Conservation (phyloP, 1,140 invertebrate genomes). For the Aporrectodea caliginosa region DNA sequence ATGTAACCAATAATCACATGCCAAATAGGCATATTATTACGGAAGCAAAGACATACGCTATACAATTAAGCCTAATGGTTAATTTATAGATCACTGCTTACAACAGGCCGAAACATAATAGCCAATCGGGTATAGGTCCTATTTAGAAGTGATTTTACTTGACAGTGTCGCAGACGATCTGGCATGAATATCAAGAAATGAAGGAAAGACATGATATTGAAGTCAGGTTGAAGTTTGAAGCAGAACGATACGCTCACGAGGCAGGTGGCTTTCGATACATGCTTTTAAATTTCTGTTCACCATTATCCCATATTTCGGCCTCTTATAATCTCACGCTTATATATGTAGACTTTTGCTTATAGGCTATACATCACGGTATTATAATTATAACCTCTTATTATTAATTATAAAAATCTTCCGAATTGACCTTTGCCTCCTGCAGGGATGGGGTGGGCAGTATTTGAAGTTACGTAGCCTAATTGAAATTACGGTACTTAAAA, state of each 20-base stretch:
- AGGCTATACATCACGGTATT: background rate
- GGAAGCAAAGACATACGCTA: background rate
- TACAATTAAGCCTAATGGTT: background rate
- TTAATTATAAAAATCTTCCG: too few species aligned
- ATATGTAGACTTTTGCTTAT: background rate
- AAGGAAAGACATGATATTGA: background rate
- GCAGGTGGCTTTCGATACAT: background rate
- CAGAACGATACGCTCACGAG: background rate
- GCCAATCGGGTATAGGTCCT: too few species aligned
- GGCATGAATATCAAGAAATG: background rate
- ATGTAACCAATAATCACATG: background rate
- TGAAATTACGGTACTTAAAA: too few species aligned
- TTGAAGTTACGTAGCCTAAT: too few species aligned
- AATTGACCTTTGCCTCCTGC: too few species aligned
- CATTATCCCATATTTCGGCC: too few species aligned
- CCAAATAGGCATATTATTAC: background rate
- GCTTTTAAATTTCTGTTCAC: background rate
- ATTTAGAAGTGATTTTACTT: too few species aligned
- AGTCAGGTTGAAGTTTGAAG: background rate
- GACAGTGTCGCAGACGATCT: background rate
- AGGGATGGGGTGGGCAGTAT: too few species aligned
- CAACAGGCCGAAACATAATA: too few species aligned
- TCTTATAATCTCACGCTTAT: too few species aligned
- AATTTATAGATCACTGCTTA: background rate
- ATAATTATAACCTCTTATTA: background rate